Evolutionary conservation across 2,113 vertebrate genomes (phyloP), one percentile per base, ranked within the genome.

Genomic region (Aix galericulata): DNA sequence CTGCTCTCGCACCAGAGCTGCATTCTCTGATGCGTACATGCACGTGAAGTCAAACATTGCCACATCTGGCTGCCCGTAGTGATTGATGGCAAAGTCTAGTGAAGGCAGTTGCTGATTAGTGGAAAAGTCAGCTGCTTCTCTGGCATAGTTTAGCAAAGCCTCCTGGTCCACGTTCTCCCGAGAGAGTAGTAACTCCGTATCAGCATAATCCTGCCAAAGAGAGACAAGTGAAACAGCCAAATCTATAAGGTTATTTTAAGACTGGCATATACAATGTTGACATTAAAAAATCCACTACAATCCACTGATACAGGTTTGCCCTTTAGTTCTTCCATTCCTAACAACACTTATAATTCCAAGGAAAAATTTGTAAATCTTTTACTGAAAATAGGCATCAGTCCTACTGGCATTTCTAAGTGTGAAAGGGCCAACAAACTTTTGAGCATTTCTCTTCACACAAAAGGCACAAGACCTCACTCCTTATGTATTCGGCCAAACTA

Each of bases 21-120:
- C 99, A 0, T 99, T 99, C 97, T 99, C 99, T 0, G 99, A 99
- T 1, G 99, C 99, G 2, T 99, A 99, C 99, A 99, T 99, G 97
- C 99, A 99, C 0, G 99, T 99, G 97, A 99, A 99, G 97, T 99
- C 99, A 38, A 99, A 99, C 99, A 99, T 99, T 96, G 99, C 99
- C 53, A 99, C 99, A 4, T 99, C 99, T 0, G 99, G 99, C 97
- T 99, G 99, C 38, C 99, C 99, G 0, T 99, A 99, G 95, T 99
- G 99, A 96, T 99, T 99, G 96, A 99, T 99, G 97, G 99, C 99
- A 4, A 99, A 99, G 91, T 99, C 99, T 96, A 99, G 96, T 0
- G 98, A 98, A 1, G 99, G 99, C 95, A 99, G 98, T 97, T 99
- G 99, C 78, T 99, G 99, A 94, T 99, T 99, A 55, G 99, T 99